Evolutionary conservation across 1,140 invertebrate species (phyloP).

Genomic region (Plectrocnemia conspersa): DNA sequence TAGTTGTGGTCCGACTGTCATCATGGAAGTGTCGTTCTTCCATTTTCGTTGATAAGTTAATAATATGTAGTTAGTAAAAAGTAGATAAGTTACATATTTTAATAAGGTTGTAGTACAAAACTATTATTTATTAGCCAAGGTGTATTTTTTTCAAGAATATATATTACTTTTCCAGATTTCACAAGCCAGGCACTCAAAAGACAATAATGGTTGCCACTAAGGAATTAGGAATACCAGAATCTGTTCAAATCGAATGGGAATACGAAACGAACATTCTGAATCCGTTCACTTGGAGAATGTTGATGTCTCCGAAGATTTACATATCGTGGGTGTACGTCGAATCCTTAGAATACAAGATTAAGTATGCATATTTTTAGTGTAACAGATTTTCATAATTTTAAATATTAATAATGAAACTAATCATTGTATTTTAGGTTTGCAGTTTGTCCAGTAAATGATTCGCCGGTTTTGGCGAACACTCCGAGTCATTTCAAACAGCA

Average conservation of each 20-base stretch:
- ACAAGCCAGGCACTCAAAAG: slow-evolving; percentile 65
- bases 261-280: slow-evolving; percentile 73
- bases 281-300: slow-evolving; percentile 74
- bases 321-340: slow-evolving; percentile 66
- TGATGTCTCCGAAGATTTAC: slow-evolving; percentile 66
- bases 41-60: too few relatives aligned
- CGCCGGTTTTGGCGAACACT: slow-evolving; percentile 52
- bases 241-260: slow-evolving; percentile 69
- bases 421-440: slow-evolving; percentile 50
- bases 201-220: slow-evolving; percentile 63
- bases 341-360: slow-evolving; percentile 60
- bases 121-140: too few relatives aligned
- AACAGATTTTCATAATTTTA: slow-evolving; percentile 9
- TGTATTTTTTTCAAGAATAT: slow-evolving; percentile 1
- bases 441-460: slow-evolving; percentile 54
- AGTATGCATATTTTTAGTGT: slow-evolving; percentile 45
- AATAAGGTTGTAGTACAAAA: too few relatives aligned
- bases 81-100: too few relatives aligned
- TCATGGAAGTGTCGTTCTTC: too few relatives aligned
- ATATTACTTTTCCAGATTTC: slow-evolving; percentile 40
- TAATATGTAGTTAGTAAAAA: too few relatives aligned
- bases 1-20: too few relatives aligned
- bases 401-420: slow-evolving; percentile 22
- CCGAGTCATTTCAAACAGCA: slow-evolving; percentile 52
- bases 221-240: slow-evolving; percentile 58